Percentiles rank a stretch among this genome's conserved stretches.
These are phyloP conservation scores for Rhea pennata DNA, from an alignment of 2,113 vertebrate species.

Conservation along the genomic window DNA sequence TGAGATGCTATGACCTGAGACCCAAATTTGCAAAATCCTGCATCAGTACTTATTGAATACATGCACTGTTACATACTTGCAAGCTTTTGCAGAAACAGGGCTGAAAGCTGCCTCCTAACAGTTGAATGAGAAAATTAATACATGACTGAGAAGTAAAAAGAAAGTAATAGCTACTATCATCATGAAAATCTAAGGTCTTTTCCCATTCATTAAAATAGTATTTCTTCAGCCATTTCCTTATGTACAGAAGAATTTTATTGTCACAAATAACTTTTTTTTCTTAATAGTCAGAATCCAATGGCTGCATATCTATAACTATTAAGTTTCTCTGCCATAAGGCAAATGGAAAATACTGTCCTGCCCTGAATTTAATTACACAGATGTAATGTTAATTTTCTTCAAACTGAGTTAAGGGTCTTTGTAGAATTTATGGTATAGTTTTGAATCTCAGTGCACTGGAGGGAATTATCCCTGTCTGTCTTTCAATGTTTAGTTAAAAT, in stretches of 20 bases:
- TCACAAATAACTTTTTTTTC: background rate
- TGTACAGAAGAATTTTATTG: background rate
- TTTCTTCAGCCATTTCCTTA: background rate
- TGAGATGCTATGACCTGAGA: background rate
- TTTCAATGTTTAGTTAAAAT: background rate
- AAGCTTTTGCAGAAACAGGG: background rate
- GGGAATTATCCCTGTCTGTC: background rate
- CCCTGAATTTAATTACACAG: background rate
- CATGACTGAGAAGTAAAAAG: background rate
- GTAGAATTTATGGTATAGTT: slow-evolving; percentile 18
- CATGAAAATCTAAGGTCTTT: background rate
- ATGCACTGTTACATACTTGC: background rate
- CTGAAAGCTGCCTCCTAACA: background rate
- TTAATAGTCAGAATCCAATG: background rate
- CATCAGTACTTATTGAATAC: background rate
- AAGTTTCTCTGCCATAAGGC: background rate
- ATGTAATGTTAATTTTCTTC: background rate
- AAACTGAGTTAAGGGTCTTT: background rate
- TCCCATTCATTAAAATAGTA: background rate
- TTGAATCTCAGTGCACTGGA: background rate
- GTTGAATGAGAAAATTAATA: background rate
- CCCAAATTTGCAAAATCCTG: background rate
- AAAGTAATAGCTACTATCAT: background rate
- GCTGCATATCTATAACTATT: background rate
- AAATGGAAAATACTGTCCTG: background rate